These are phyloP conservation scores for Hipparchia semele DNA, from an alignment of 2,888 invertebrate species.

Conservation along the genomic window DNA sequence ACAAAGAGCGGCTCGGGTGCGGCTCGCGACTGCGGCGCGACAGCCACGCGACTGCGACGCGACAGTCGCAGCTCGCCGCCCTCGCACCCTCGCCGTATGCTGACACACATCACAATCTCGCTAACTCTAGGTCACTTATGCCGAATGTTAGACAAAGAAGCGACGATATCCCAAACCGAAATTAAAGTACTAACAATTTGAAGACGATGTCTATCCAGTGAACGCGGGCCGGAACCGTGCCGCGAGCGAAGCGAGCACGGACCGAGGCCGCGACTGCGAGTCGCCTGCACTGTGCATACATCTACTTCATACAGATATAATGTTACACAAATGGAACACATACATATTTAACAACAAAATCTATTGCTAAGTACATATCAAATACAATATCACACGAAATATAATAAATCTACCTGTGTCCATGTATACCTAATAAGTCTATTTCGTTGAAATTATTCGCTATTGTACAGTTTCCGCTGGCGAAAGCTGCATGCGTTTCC, in stretches of 20 bases:
- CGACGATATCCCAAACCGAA: conserved; percentile 73
- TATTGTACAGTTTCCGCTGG: not conserved
- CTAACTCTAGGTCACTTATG: conserved; percentile 71
- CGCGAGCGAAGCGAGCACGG: conserved; percentile 1
- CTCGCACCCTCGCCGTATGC: conserved; percentile 51
- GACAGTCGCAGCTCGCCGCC: conserved; percentile 38
- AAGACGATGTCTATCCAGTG: conserved; percentile 48
- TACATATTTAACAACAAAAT: conserved; percentile 5
- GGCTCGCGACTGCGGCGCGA: conserved; percentile 25
- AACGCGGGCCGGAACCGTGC: conserved; percentile 36
- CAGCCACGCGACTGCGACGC: conserved; percentile 18
- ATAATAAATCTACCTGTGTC: not conserved
- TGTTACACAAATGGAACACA: conserved; percentile 8
- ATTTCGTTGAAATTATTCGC: conserved; percentile 10
- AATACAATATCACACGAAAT: conserved; percentile 13
- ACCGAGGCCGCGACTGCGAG: conserved; percentile 20
- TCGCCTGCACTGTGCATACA: not conserved
- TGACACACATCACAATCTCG: conserved; percentile 67
- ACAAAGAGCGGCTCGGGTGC: conserved; percentile 67
- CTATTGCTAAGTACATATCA: not conserved
- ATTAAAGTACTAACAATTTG: conserved; percentile 68
- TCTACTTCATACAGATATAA: not conserved
- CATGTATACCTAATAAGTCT: not conserved
- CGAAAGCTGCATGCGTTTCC: not conserved
- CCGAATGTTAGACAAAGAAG: conserved; percentile 73